Evolutionary conservation across 64 coral and sea anemone genomes (phyloP).

Genomic region (Montipora efflorescens): DNA sequence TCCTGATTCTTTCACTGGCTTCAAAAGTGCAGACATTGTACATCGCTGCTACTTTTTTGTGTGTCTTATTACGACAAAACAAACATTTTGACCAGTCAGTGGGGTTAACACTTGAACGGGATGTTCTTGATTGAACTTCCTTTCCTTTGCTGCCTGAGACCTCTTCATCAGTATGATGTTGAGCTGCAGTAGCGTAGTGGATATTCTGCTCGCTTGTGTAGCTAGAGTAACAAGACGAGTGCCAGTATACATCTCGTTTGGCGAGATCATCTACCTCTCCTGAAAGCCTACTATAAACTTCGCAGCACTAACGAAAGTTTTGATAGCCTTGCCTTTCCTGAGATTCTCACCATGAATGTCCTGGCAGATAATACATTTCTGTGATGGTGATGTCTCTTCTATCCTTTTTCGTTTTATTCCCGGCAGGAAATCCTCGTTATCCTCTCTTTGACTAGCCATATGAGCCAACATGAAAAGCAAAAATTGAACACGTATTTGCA

Average conservation of each 20-base stretch:
- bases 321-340: conserved; percentile 4
- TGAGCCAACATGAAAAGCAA: no score
- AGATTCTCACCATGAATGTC: neutral
- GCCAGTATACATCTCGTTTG: conserved; percentile 38
- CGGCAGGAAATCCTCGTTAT: conserved; percentile 1
- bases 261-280: conserved; percentile 38
- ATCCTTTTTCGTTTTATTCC: neutral
- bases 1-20: neutral
- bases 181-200: neutral
- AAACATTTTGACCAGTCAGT: no score
- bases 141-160: neutral
- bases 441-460: neutral
- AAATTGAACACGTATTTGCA: no score
- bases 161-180: neutral
- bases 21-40: neutral
- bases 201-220: conserved; percentile 76
- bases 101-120: no score
- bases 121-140: neutral
- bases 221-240: conserved; percentile 61
- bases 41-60: neutral
- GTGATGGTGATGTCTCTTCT: neutral
- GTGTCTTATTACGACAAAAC: no score
- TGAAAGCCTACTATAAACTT: conserved; percentile 35
- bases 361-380: neutral
- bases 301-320: conserved; percentile 44